A percentile compares a stretch with the other conserved stretches of the same genome.
Evolutionary conservation across 2,797 vertebrate species (phyloP).

Genomic region (Meda fulgida): DNA sequence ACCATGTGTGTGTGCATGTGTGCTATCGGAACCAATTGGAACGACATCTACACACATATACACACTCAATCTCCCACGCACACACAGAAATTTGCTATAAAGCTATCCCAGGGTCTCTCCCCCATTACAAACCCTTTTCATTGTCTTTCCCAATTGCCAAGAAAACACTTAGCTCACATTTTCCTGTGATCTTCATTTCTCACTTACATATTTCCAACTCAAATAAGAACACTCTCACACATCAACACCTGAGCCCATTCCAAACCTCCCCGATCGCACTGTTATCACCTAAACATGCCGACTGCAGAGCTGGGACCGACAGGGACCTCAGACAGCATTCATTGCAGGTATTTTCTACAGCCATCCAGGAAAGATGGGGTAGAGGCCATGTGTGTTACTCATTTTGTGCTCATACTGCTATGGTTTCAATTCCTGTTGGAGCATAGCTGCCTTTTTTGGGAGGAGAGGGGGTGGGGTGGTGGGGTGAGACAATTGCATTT

Average conservation of each 20-base stretch:
- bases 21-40: background rate
- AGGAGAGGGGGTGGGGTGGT: too few species aligned
- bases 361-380: background rate
- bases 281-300: slow-evolving; percentile 39
- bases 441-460: slow-evolving; percentile 8
- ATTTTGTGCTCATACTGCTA: slow-evolving; percentile 15
- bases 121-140: slow-evolving; percentile 38
- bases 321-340: slow-evolving; percentile 16
- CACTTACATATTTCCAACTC: slow-evolving; percentile 50
- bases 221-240: slow-evolving; percentile 36
- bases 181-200: slow-evolving; percentile 53
- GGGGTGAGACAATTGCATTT: slow-evolving; percentile 1
- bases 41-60: slow-evolving; percentile 7
- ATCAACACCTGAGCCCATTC: slow-evolving; percentile 41
- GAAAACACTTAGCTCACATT: slow-evolving; percentile 55
- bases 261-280: slow-evolving; percentile 29
- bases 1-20: background rate
- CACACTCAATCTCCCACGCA: slow-evolving; percentile 27
- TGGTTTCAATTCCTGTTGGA: slow-evolving; percentile 14
- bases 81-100: slow-evolving; percentile 15
- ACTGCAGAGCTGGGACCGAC: slow-evolving; percentile 26
- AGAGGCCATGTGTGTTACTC: slow-evolving; percentile 36
- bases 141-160: slow-evolving; percentile 52
- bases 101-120: slow-evolving; percentile 31
- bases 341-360: slow-evolving; percentile 48